Conservation (phyloP, 1,140 invertebrate species). For the Zophobas morio region DNA sequence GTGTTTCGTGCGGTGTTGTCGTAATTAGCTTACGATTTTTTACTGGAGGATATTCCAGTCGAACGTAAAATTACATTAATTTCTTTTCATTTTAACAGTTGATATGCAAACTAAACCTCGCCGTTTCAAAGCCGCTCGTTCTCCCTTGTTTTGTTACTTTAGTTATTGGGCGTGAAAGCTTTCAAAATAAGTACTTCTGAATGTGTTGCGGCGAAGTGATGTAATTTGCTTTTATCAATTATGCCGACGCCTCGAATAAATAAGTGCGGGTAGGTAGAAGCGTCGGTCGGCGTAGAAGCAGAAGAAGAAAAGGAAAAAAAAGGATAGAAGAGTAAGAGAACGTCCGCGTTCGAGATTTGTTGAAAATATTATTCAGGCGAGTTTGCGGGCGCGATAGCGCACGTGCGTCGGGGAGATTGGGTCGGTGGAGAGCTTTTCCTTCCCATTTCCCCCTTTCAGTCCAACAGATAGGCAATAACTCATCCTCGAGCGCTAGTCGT, state of each 20-base stretch:
- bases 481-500: conserved; percentile 57
- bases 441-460: conserved; percentile 61
- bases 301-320: conserved; percentile 18
- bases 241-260: conserved; percentile 22
- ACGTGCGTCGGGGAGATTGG: conserved; percentile 53
- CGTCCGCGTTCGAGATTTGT: conserved; percentile 48
- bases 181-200: conserved; percentile 5
- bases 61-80: too few relatives aligned
- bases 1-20: too few relatives aligned
- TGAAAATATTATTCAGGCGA: conserved; percentile 50
- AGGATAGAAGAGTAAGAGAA: conserved; percentile 30
- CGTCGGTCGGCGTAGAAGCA: background rate
- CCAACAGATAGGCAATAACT: conserved; percentile 64
- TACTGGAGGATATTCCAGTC: too few relatives aligned
- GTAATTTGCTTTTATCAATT: conserved; percentile 43
- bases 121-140: background rate
- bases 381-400: conserved; percentile 43
- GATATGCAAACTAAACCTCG: background rate
- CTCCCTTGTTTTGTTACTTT: background rate
- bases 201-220: conserved; percentile 11
- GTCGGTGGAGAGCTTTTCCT: conserved; percentile 60
- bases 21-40: too few relatives aligned
- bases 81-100: too few relatives aligned
- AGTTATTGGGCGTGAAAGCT: conserved; percentile 16
- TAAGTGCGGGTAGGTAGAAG: background rate